A percentile compares a stretch with the other conserved stretches of the same genome.
phyloP scores from a whole-genome alignment of 2,888 invertebrate genomes.

The Geotrupes spiniger region DNA sequence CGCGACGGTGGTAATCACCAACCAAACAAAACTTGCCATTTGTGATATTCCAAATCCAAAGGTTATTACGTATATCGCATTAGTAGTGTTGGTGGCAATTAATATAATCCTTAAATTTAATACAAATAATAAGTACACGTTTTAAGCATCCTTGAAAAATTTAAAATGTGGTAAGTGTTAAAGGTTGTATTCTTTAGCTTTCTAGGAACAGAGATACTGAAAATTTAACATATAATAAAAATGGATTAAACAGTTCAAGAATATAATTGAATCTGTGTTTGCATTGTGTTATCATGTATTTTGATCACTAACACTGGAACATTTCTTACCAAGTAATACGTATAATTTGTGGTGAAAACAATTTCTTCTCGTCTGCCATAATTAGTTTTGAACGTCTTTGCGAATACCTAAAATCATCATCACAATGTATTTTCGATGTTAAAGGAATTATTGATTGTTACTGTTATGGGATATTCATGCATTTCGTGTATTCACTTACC shows the following conservation, averaged over 20 bases:
- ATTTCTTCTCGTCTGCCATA: background rate
- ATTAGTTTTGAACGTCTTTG: background rate
- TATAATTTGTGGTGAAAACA: conserved; percentile 2
- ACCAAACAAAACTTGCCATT: conserved; percentile 20
- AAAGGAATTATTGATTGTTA: no score
- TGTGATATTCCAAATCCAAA: conserved; percentile 27
- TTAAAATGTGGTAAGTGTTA: no score
- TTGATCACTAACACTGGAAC: background rate
- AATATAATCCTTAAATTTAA: conserved; percentile 19
- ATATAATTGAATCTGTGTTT: no score
- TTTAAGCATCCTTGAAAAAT: background rate
- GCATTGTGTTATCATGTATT: no score
- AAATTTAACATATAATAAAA: no score
- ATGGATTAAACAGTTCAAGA: no score
- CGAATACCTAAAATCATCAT: conserved; percentile 7
- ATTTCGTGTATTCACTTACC: conserved; percentile 14
- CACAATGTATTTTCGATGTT: no score
- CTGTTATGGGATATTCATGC: no score
- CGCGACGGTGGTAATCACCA: conserved; percentile 19
- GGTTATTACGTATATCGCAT: conserved; percentile 20
- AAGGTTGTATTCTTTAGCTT: no score
- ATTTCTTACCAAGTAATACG: conserved; percentile 9
- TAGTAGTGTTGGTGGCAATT: conserved; percentile 11
- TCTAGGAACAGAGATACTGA: no score
- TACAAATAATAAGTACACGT: background rate